These are phyloP conservation scores for Peromyscus leucopus DNA, from an alignment of 2,113 vertebrate genomes.

Conservation along the genomic window DNA sequence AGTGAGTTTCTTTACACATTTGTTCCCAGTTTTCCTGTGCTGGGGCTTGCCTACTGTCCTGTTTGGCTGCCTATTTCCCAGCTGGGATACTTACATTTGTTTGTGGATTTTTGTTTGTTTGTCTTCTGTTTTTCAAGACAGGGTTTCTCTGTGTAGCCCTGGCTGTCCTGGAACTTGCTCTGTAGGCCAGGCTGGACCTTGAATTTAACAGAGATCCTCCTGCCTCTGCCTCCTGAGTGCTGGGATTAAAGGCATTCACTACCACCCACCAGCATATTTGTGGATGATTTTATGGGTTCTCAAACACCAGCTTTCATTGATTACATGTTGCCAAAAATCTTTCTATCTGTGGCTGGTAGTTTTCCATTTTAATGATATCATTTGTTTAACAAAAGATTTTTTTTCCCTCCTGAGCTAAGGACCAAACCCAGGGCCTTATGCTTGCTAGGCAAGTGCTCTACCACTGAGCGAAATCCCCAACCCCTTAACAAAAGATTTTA, in stretches of 20 bases:
- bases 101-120: background rate
- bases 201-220: no score
- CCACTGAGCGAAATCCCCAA: no score
- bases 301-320: background rate
- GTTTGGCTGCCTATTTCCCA: background rate
- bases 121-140: no score
- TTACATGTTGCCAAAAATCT: background rate
- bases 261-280: background rate
- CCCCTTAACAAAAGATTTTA: no score
- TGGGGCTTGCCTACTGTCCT: background rate
- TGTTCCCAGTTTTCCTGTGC: background rate
- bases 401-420: no score
- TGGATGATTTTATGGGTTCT: background rate
- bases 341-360: background rate
- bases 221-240: no score
- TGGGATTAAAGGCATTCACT: background rate
- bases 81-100: background rate
- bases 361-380: background rate
- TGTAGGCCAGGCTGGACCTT: no score
- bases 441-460: no score
- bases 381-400: constrained; percentile 3
- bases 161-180: no score
- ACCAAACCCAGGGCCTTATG: no score
- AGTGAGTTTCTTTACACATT: background rate
- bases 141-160: no score